Conservation (phyloP, 1,140 invertebrate genomes). For the Pinna nobilis region DNA sequence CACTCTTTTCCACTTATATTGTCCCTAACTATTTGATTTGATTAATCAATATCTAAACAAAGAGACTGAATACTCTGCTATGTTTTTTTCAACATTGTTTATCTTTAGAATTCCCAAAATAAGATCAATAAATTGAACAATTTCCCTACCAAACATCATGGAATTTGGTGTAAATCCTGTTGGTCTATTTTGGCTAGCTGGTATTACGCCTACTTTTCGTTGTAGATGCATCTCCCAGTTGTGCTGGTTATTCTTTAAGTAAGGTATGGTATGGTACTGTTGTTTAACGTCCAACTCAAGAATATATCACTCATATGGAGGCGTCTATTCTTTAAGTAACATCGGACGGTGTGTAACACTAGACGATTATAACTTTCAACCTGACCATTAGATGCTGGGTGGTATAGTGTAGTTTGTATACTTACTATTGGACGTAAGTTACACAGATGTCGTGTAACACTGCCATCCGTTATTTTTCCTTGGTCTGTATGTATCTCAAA, state of each 20-base stretch:
- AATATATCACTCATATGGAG: too few species aligned
- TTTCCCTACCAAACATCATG: background rate
- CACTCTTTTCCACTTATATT: too few species aligned
- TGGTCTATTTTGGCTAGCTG: background rate
- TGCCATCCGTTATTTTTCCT: background rate
- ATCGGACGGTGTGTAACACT: background rate
- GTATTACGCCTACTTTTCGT: background rate
- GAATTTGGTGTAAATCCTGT: background rate
- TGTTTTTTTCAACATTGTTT: too few species aligned
- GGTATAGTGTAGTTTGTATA: background rate
- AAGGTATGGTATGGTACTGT: too few species aligned
- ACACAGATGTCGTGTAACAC: background rate
- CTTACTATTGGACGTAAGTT: background rate
- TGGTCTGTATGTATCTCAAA: background rate
- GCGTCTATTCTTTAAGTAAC: background rate
- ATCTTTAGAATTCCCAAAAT: too few species aligned
- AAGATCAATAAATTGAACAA: background rate
- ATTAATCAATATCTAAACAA: too few species aligned
- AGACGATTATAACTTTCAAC: background rate
- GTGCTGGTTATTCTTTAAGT: background rate
- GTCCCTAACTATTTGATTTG: too few species aligned
- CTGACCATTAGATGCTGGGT: background rate
- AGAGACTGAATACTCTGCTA: too few species aligned
- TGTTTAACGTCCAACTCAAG: too few species aligned
- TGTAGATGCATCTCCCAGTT: background rate